These are phyloP conservation scores for Coryphaenoides rupestris DNA, from an alignment of 2,113 vertebrate genomes.

Conservation along the genomic window DNA sequence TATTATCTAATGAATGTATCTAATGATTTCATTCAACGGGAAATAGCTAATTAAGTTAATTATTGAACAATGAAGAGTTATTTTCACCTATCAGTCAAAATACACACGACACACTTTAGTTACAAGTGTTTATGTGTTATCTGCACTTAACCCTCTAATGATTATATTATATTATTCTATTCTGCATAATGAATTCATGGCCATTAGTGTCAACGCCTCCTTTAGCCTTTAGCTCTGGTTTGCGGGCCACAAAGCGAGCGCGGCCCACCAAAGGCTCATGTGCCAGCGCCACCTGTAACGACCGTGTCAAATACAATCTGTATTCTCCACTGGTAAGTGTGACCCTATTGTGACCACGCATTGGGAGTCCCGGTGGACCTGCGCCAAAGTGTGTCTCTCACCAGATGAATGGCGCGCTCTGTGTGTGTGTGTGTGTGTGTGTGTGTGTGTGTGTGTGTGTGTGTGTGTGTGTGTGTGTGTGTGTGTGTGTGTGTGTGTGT, in stretches of 20 bases:
- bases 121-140: too few species aligned
- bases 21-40: too few species aligned
- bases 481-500: slow-evolving; percentile 11
- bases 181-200: too few species aligned
- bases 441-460: slow-evolving; percentile 8
- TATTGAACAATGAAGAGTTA: too few species aligned
- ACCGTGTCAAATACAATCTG: slow-evolving; percentile 62
- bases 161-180: too few species aligned
- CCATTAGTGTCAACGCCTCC: slow-evolving; percentile 37
- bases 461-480: slow-evolving; percentile 2
- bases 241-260: too few species aligned
- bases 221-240: slow-evolving; percentile 37
- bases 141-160: too few species aligned
- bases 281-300: slow-evolving; percentile 57
- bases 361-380: slow-evolving; percentile 39
- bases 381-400: slow-evolving; percentile 51
- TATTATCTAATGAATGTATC: too few species aligned
- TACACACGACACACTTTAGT: too few species aligned
- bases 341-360: slow-evolving; percentile 54
- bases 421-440: not conserved
- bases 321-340: slow-evolving; percentile 36
- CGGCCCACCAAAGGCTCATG: too few species aligned
- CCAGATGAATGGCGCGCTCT: slow-evolving; percentile 6
- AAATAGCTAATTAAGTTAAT: too few species aligned
- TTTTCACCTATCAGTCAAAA: too few species aligned